These are phyloP conservation scores for Lissonota sp. DNA, from an alignment of 2,888 invertebrate species.

Conservation along the genomic window DNA sequence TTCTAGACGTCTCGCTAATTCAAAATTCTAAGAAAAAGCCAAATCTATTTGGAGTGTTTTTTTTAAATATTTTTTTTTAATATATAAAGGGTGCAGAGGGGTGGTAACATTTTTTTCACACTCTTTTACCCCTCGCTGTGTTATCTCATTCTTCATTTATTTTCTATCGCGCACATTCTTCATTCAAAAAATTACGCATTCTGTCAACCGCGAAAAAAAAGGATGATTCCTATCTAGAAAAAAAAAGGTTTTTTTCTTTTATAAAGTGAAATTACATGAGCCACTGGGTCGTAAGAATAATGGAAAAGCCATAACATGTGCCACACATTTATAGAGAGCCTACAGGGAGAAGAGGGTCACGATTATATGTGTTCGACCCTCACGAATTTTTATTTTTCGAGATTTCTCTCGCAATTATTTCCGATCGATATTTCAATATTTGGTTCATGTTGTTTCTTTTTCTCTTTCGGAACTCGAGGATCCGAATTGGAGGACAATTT, in stretches of 20 bases:
- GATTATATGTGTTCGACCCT: neutral
- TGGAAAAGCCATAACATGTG: conserved; percentile 41
- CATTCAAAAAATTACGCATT: conserved; percentile 26
- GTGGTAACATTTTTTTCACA: conserved; percentile 49
- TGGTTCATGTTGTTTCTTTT: conserved; percentile 27
- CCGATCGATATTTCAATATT: conserved; percentile 30
- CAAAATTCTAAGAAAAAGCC: too few relatives aligned
- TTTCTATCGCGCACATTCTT: conserved; percentile 12
- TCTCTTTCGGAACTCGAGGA: conserved; percentile 17
- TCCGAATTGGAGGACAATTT: conserved; percentile 40
- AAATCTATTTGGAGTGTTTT: too few relatives aligned
- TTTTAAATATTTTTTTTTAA: conserved; percentile 12
- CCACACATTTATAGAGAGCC: conserved; percentile 45
- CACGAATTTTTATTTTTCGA: conserved; percentile 15
- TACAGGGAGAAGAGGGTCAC: conserved; percentile 22
- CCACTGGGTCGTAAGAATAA: conserved; percentile 60
- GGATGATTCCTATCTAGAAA: conserved; percentile 19
- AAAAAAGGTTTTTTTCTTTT: conserved; percentile 4
- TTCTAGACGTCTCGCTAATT: too few relatives aligned
- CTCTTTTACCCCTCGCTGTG: conserved; percentile 49
- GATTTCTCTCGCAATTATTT: conserved; percentile 16
- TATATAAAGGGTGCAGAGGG: conserved; percentile 51
- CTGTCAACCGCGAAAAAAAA: conserved; percentile 27
- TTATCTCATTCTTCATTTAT: too few relatives aligned
- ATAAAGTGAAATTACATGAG: conserved; percentile 58